These are phyloP conservation scores for Rhinatrema bivittatum DNA, from an alignment of 2,797 vertebrate species.

Conservation along the genomic window DNA sequence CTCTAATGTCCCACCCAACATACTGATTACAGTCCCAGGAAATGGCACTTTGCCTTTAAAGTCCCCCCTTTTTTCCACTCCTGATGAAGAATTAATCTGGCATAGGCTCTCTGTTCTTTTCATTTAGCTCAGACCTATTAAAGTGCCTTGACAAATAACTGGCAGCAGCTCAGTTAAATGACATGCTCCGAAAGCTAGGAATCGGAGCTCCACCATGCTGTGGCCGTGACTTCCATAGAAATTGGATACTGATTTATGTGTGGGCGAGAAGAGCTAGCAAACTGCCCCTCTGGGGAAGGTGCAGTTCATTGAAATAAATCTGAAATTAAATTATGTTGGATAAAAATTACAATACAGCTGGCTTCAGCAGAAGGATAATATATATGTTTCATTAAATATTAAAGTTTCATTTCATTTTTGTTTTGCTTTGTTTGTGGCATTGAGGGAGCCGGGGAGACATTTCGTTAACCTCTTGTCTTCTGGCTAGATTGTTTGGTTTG, in stretches of 20 bases:
- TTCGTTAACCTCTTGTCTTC: no score
- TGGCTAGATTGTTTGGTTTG: no score
- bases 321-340: slow-evolving; percentile 69
- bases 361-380: slow-evolving; percentile 71
- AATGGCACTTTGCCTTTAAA: slow-evolving; percentile 3
- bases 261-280: slow-evolving; percentile 32
- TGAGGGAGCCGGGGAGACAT: no score
- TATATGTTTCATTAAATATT: slow-evolving; percentile 67
- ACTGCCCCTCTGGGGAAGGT: slow-evolving; percentile 44
- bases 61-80: slow-evolving; percentile 12
- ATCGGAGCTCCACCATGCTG: slow-evolving; percentile 26
- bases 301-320: slow-evolving; percentile 62
- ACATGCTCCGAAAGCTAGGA: slow-evolving; percentile 16
- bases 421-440: no score
- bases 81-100: slow-evolving; percentile 28
- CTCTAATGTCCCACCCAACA: no score
- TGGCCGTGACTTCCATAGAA: slow-evolving; percentile 36
- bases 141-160: slow-evolving; percentile 40
- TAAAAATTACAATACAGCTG: slow-evolving; percentile 66
- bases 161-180: slow-evolving; percentile 30
- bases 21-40: no score
- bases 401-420: slow-evolving; percentile 59
- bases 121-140: slow-evolving; percentile 32
- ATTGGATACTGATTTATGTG: slow-evolving; percentile 52
- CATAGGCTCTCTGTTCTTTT: slow-evolving; percentile 29